These are phyloP conservation scores for Holothuria scabra DNA, from an alignment of 53 echinoderm and acorn worm species.

Conservation along the genomic window DNA sequence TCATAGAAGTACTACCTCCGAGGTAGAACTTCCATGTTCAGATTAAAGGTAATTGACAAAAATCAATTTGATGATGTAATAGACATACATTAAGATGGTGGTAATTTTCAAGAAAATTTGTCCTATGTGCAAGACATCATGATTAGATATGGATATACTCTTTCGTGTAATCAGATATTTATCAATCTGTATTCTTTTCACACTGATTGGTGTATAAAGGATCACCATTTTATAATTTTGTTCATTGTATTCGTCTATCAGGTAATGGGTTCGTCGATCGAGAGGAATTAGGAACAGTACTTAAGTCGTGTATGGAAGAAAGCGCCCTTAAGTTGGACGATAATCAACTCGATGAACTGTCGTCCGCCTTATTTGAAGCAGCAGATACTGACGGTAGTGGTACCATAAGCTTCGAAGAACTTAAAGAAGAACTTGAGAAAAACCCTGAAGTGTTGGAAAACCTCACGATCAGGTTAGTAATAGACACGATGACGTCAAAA, in stretches of 20 bases:
- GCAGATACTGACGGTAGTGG: constrained; percentile 90
- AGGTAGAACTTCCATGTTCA: no score
- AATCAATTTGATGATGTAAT: no score
- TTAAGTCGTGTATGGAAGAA: constrained; percentile 91
- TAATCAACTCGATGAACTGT: constrained; percentile 74
- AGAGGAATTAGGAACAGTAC: constrained; percentile 78
- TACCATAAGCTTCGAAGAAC: constrained; percentile 89
- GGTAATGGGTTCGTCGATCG: constrained; percentile 90
- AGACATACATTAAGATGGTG: no score
- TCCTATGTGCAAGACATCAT: no score
- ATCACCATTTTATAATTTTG: neutral
- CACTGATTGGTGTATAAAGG: no score
- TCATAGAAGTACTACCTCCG: no score
- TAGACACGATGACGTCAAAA: no score
- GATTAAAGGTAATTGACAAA: no score
- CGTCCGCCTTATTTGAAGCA: constrained; percentile 85
- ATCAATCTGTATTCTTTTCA: no score
- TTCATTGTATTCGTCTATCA: neutral
- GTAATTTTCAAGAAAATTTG: no score
- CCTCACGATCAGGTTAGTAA: constrained; percentile 86
- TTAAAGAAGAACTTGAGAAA: constrained; percentile 81
- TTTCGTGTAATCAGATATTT: no score
- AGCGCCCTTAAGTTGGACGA: constrained; percentile 87
- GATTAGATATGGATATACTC: no score
- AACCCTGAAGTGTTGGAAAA: constrained; percentile 97